Conservation (phyloP, 2,888 invertebrate genomes). For the Polyploca ridens region DNA sequence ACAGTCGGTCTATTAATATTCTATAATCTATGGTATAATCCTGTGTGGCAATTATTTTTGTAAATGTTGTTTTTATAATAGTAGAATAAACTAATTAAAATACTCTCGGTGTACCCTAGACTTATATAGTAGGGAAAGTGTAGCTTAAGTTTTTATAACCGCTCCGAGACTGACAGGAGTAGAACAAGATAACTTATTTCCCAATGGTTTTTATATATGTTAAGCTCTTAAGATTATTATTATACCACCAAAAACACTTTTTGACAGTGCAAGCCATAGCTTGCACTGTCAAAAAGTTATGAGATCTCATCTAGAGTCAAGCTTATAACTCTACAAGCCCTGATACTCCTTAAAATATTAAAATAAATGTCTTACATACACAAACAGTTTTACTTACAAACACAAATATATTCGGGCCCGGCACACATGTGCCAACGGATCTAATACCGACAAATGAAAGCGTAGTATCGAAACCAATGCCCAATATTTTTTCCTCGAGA, state of each 20-base stretch:
- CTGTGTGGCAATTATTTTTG: too few relatives aligned
- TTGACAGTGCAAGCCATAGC: too few relatives aligned
- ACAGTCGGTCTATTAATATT: too few relatives aligned
- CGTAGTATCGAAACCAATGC: conserved; percentile 51
- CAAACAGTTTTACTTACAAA: neutral
- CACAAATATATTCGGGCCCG: neutral
- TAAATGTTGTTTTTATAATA: too few relatives aligned
- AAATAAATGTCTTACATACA: neutral
- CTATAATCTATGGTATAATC: too few relatives aligned
- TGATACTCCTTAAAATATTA: neutral
- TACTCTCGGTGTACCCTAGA: too few relatives aligned
- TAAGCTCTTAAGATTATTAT: conserved; percentile 25
- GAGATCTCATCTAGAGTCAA: too few relatives aligned
- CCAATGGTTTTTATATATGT: conserved; percentile 21
- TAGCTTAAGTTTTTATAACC: neutral
- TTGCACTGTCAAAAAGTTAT: too few relatives aligned
- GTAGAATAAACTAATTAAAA: too few relatives aligned
- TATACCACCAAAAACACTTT: too few relatives aligned
- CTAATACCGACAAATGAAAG: conserved; percentile 54
- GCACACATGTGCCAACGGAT: conserved; percentile 18
- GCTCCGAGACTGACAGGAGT: neutral
- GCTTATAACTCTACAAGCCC: too few relatives aligned
- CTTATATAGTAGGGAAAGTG: neutral
- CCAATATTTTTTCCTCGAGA: conserved; percentile 68
- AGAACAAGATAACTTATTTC: conserved; percentile 35